Evolutionary conservation across 2,888 invertebrate genomes (phyloP).

Genomic region (Scaptomyza caliginosa): DNA sequence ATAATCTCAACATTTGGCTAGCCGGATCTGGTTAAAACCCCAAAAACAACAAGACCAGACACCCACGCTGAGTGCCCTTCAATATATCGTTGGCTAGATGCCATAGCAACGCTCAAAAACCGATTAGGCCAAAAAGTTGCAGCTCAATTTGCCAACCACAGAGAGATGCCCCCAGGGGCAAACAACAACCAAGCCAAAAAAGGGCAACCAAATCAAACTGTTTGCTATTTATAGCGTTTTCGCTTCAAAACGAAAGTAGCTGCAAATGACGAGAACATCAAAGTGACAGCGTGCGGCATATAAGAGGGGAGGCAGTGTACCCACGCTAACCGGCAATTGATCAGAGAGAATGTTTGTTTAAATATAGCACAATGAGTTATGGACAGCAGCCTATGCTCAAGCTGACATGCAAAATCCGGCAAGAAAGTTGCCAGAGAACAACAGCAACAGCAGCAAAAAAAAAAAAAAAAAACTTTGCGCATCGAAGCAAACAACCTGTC

Average conservation of each 20-base stretch:
- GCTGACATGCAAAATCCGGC: conserved; percentile 73
- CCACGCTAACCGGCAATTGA: conserved; percentile 39
- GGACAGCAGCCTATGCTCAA: conserved; percentile 22
- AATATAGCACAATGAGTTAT: conserved; percentile 56
- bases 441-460: conserved; percentile 45
- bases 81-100: no score
- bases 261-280: conserved; percentile 43
- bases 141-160: conserved; percentile 46
- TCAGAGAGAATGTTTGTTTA: conserved; percentile 37
- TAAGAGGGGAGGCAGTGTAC: neutral
- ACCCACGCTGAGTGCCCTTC: conserved; percentile 47
- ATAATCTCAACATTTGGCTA: conserved; percentile 17
- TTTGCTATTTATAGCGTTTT: conserved; percentile 38
- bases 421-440: conserved; percentile 57
- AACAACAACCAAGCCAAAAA: conserved; percentile 14
- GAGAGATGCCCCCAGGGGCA: conserved; percentile 21
- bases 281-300: conserved; percentile 64
- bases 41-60: conserved; percentile 31
- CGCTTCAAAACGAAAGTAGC: conserved; percentile 42
- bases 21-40: conserved; percentile 48
- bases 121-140: conserved; percentile 40
- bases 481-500: conserved; percentile 69
- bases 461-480: conserved; percentile 68
- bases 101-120: conserved; percentile 17
- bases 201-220: conserved; percentile 34